Evolutionary conservation across 2,113 vertebrate genomes (phyloP), one percentile per base, ranked within the genome.

Genomic region (Oxyruncus cristatus): DNA sequence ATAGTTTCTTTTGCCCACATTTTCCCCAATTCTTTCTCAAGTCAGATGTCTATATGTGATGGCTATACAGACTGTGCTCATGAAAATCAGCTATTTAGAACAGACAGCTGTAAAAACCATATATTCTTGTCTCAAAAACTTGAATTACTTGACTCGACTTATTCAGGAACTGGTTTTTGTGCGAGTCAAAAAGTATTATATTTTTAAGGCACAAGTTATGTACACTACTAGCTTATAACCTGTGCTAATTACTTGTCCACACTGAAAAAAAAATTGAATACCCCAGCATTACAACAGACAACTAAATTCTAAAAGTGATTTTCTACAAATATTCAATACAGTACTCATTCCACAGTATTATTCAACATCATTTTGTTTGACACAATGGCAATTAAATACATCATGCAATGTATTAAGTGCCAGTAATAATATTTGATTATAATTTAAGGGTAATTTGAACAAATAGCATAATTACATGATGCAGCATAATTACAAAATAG

Each of bases 281-380:
- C 9, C 5, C 23, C 30, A 61, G 15, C 9, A 44, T 44, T 66
- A 50, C 8, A 58, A 44, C 15, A 56, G 53, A 20, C 91, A 97
- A 96, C 92, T 22, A 84, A 97, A 96, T 93, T 94, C 76, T 56
- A 92, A 90, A 96, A 88, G 53, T 80, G 47, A 89, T 94, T 89
- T 93, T 96, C 91, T 95, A 55, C 71, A 97, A 91, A 93, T 93
- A 95, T 83, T 72, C 42, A 91, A 88, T 82, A 46, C 23, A 88
- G 83, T 96, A 94, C 39, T 95, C 50, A 89, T 95, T 96, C 67
- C 65, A n/a, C 47, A 33, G 70, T 81, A 91, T 92, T 93, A 85
- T 94, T 97, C 91, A 95, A 92, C 76, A 93, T 87, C 20, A 96
- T 94, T 95, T 95, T 89, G 75, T 97, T 94, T 95, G 96, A 97